Conservation (phyloP, 2,888 invertebrate genomes). For the Gortyna flavago region DNA sequence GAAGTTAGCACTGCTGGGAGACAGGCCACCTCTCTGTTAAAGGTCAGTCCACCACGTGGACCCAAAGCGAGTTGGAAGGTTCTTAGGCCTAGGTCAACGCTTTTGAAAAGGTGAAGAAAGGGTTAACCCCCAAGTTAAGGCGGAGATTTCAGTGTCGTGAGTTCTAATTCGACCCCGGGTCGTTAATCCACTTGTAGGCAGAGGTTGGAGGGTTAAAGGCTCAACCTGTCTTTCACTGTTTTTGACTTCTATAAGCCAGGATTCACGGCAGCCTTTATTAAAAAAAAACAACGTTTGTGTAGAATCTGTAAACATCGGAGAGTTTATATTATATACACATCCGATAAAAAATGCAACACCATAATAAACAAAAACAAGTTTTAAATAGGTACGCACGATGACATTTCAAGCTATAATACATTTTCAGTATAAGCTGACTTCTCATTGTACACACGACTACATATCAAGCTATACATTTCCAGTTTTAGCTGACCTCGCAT, state of each 20-base stretch:
- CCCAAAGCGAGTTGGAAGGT: background rate
- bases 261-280: background rate
- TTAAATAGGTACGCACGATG: background rate
- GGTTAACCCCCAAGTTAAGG: slow-evolving; percentile 24
- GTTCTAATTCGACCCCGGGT: slow-evolving; percentile 28
- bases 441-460: no score
- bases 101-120: slow-evolving; percentile 26
- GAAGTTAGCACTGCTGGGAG: background rate
- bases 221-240: slow-evolving; percentile 35
- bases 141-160: slow-evolving; percentile 38
- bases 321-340: background rate
- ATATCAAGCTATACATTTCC: no score
- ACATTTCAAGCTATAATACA: no score
- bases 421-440: no score
- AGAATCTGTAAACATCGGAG: background rate
- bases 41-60: background rate
- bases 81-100: background rate
- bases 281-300: background rate
- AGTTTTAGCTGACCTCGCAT: no score
- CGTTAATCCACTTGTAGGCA: slow-evolving; percentile 42
- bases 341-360: background rate
- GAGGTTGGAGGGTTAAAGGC: slow-evolving; percentile 37
- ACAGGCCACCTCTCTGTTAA: background rate
- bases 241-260: slow-evolving; percentile 39
- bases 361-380: background rate